Evolutionary conservation across 1,140 invertebrate species (phyloP), one percentile per base, ranked within the genome.

Genomic region (Elysia chlorotica): DNA sequence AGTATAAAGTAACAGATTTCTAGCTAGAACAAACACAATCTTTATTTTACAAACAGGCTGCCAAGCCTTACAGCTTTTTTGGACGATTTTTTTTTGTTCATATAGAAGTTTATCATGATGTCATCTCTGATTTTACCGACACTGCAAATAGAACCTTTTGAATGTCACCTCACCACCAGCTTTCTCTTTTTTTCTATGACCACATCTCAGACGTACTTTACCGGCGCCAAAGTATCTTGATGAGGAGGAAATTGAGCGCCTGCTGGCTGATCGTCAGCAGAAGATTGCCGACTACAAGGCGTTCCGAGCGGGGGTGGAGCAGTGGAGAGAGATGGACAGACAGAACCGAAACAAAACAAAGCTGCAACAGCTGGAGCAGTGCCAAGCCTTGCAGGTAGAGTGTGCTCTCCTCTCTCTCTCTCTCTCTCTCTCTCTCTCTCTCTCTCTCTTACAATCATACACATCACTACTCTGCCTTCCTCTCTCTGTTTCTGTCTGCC

Each of bases 361-460:
- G 71, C 76, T 83, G 17, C 73, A 77, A 73, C 85, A 87, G 66
- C 65, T 87, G 25, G 79, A 86, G 28, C 73, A 83, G 59, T 85
- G 80, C 75, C 82, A 87, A 71, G 78, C 82, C 31, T 65, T 87
- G 69, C 85, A 87, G 84, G 84, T 87, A 73, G 10, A n/a, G n/a
- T n/a, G n/a, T n/a, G n/a, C n/a, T n/a, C n/a, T n/a, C n/a, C n/a
- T n/a, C n/a, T n/a, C n/a, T n/a, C n/a, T n/a, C n/a, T n/a, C n/a
- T n/a, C n/a, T n/a, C n/a, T n/a, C n/a, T n/a, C n/a, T n/a, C n/a
- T n/a, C n/a, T n/a, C n/a, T n/a, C n/a, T n/a, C n/a, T n/a, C n/a
- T n/a, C n/a, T n/a, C n/a, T n/a, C n/a, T n/a, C n/a, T n/a, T n/a
- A n/a, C n/a, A n/a, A n/a, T n/a, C n/a, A n/a, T n/a, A n/a, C n/a